Base-by-base conservation (phyloP, 2,113 vertebrate species). In the Sciurus niger region DNA sequence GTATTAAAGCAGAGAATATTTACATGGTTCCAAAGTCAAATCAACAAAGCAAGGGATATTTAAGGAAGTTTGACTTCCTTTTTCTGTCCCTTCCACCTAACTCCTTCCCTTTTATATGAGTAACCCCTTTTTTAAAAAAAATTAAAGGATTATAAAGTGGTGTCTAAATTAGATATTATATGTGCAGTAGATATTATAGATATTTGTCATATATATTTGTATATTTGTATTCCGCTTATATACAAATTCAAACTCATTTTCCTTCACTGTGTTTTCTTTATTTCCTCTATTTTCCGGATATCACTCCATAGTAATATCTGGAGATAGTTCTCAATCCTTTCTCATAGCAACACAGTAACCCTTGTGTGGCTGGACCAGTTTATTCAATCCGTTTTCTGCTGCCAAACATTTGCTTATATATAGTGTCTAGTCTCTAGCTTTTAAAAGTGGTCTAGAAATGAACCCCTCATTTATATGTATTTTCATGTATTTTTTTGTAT, bases 21-120 rank as follows among this genome's bases (percentile, higher is more conserved):
- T 89, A 60, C 5, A 83, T 67, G 10, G 11, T 76, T 96, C 17
- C 20, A 90, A 89, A 76, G 46, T 86, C 53, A 94, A 86, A 82
- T 82, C 6, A 89, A 53, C 8, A 76, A 63, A 70, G 13, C 28
- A 94, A 65, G 14, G 28, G 51, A 32, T 84, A 68, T 67, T 58
- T 88, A 51, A 37, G 86, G 24, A 73, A 60, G 24, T 85, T 84
- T 67, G 24, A 12, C 43, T 74, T 84, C 63, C 63, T 86, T 89
- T 80, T 34, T 95, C 8, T 46, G 8, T 88, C 4, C 6, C 32
- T 79, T 32, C 48, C 8, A 37, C 17, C n/a, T 68, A 43, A 67
- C 84, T 74, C 1, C 1, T 2, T 86, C 30, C 20, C 79, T 20
- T 9, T 79, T 76, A 84, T 16, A 18, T 63, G 76, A 72, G 8